Conservation (phyloP, 2,888 invertebrate genomes). For the Drosophila histrio region DNA sequence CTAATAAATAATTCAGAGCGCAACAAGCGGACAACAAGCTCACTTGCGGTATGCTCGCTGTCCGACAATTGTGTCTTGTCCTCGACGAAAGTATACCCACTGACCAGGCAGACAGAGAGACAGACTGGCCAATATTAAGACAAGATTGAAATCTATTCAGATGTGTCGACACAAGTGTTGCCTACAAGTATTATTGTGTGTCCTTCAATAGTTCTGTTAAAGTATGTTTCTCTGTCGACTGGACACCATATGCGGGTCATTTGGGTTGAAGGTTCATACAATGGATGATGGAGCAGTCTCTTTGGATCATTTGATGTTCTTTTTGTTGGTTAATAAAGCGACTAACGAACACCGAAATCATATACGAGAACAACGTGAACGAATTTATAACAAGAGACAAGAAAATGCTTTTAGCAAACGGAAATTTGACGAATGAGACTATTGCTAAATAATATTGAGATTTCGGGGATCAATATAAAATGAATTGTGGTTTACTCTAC, state of each 20-base stretch:
- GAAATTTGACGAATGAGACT: conserved; percentile 30
- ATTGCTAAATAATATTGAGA: conserved; percentile 14
- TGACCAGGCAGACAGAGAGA: conserved; percentile 8
- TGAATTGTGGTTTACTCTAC: conserved; percentile 3
- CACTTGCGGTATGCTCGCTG: conserved; percentile 43
- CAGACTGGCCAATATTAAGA: conserved; percentile 37
- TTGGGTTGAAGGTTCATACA: conserved; percentile 32
- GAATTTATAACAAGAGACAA: conserved; percentile 59
- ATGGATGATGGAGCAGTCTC: conserved; percentile 1
- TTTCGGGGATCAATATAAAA: not conserved
- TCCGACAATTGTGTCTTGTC: not conserved
- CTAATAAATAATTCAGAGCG: conserved; percentile 79
- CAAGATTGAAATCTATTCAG: conserved; percentile 72
- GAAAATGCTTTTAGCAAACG: conserved; percentile 69
- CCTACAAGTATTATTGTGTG: conserved; percentile 48
- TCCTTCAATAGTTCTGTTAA: conserved; percentile 44
- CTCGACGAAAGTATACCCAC: conserved; percentile 6
- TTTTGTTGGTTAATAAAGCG: conserved; percentile 19
- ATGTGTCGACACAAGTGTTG: conserved; percentile 67
- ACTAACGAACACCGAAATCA: conserved; percentile 57
- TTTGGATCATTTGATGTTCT: conserved; percentile 9
- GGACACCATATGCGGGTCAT: conserved; percentile 62
- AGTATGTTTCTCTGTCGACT: conserved; percentile 6
- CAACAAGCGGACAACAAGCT: conserved; percentile 78
- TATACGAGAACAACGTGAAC: conserved; percentile 24